These are phyloP conservation scores for Mionectes macconnelli DNA, from an alignment of 2,113 vertebrate genomes.

Conservation along the genomic window DNA sequence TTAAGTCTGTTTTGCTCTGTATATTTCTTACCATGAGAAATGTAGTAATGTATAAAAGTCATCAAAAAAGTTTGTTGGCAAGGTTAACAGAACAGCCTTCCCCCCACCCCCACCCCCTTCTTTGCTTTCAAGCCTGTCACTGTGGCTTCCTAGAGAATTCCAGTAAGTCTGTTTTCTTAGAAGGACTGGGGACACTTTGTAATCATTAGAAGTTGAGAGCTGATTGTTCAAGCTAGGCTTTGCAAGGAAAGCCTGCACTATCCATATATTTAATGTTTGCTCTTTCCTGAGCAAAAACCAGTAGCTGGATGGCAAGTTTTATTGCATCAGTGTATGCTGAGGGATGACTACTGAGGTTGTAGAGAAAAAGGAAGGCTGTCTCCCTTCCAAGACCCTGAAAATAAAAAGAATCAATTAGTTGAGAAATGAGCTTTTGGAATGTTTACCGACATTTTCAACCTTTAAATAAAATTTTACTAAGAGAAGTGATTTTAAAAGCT, in stretches of 20 bases:
- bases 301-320: neutral
- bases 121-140: neutral
- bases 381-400: neutral
- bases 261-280: neutral
- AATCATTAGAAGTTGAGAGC: neutral
- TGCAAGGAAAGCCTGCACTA: neutral
- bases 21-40: neutral
- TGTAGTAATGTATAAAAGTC: neutral
- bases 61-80: neutral
- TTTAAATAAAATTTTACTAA: neutral
- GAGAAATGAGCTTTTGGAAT: neutral
- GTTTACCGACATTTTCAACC: neutral
- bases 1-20: slow-evolving; percentile 6
- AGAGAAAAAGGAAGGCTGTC: neutral
- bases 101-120: rapidly evolving
- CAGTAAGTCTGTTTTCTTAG: neutral
- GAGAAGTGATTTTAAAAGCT: neutral
- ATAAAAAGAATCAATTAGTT: neutral
- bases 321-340: neutral
- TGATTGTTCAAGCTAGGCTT: neutral
- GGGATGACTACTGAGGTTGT: neutral
- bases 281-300: neutral
- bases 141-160: neutral
- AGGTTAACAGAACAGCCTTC: neutral
- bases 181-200: neutral